Percentiles rank a stretch among this genome's conserved stretches.
phyloP scores from a whole-genome alignment of 2,888 invertebrate genomes.

The Stenchaetothrips biformis region DNA sequence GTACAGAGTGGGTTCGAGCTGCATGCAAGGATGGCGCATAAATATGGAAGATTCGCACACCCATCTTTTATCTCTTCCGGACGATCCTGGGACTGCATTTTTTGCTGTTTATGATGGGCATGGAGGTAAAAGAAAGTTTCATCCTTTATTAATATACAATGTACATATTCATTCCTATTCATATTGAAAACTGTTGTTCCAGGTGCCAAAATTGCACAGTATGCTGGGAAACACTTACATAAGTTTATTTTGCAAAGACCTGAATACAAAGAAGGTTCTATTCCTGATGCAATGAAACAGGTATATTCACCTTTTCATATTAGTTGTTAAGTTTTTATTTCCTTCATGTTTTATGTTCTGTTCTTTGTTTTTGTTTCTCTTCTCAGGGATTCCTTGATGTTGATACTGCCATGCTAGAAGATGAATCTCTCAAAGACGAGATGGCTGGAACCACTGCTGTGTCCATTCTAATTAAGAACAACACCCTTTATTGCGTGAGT shows the following conservation, averaged over 20 bases:
- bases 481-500: conserved; percentile 77
- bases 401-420: conserved; percentile 87
- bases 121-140: conserved; percentile 56
- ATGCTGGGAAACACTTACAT: conserved; percentile 92
- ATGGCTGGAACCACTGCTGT: conserved; percentile 94
- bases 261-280: conserved; percentile 77
- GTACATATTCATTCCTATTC: background rate
- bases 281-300: conserved; percentile 78
- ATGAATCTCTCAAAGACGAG: conserved; percentile 82
- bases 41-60: conserved; percentile 99
- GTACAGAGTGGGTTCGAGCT: conserved; percentile 85
- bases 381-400: conserved; percentile 79
- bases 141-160: background rate
- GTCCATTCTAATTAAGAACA: conserved; percentile 75
- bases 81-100: conserved; percentile 88
- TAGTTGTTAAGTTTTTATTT: background rate
- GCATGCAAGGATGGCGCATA: conserved; percentile 99
- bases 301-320: conserved; percentile 46
- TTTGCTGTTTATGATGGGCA: conserved; percentile 98
- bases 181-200: conserved; percentile 41
- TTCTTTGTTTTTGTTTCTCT: conserved; percentile 29
- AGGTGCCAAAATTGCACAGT: conserved; percentile 87
- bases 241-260: conserved; percentile 79
- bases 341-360: background rate
- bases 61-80: conserved; percentile 85